Evolutionary conservation across 92 coral and sea anemone species (phyloP).

Genomic region (Isaurus tuberculatus): DNA sequence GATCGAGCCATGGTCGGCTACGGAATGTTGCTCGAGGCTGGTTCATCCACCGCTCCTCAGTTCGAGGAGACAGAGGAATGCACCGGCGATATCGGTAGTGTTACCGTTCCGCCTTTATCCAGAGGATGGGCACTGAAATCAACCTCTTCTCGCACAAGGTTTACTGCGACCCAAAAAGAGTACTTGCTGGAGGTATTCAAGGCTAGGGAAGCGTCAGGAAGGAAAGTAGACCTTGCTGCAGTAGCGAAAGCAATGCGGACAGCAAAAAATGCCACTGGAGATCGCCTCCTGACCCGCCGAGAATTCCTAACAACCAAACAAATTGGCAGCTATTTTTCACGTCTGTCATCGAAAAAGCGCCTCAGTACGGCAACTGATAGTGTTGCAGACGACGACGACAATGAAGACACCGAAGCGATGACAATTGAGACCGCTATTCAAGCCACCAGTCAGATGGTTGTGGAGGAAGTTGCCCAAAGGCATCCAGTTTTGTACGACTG

Average conservation of each 20-base stretch:
- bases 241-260: conserved; percentile 65
- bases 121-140: conserved; percentile 80
- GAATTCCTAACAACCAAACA: conserved; percentile 65
- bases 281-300: conserved; percentile 56
- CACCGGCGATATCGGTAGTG: neutral
- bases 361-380: conserved; percentile 32
- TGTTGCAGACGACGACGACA: conserved; percentile 16
- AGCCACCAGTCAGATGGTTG: conserved; percentile 53
- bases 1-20: conserved; percentile 70
- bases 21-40: conserved; percentile 57
- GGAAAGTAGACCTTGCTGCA: conserved; percentile 58
- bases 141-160: conserved; percentile 44
- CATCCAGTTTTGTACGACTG: conserved; percentile 63
- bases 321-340: conserved; percentile 59
- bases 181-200: conserved; percentile 58
- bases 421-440: conserved; percentile 55
- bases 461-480: conserved; percentile 51
- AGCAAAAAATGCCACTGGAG: conserved; percentile 58
- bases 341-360: conserved; percentile 57
- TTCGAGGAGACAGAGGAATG: conserved; percentile 12
- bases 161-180: conserved; percentile 63
- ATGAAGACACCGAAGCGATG: conserved; percentile 38
- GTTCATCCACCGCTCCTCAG: conserved; percentile 37
- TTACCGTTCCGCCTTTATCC: conserved; percentile 45
- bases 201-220: conserved; percentile 68